phyloP scores from a whole-genome alignment of 1,140 invertebrate genomes.

The Dermatophagoides farinae region DNA sequence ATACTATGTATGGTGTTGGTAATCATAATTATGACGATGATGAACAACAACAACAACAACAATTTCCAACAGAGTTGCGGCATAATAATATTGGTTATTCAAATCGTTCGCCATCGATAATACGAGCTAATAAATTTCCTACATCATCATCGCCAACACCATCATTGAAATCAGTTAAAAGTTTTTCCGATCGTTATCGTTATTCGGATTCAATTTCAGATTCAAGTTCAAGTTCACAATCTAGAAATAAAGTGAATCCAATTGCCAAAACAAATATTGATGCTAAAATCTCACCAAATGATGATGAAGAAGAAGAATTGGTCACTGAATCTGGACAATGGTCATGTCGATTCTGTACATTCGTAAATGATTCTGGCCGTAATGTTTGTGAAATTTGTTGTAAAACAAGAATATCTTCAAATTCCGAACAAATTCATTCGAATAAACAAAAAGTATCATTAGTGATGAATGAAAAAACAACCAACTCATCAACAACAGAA shows the following conservation, averaged over 20 bases:
- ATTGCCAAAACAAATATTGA: background rate
- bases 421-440: background rate
- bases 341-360: constrained; percentile 12
- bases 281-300: no score
- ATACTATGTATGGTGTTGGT: background rate
- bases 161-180: background rate
- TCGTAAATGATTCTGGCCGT: background rate
- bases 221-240: background rate
- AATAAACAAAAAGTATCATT: background rate
- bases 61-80: no score
- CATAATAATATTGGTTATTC: background rate
- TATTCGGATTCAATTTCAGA: background rate
- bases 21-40: background rate
- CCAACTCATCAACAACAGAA: background rate
- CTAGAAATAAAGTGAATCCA: background rate
- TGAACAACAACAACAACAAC: no score
- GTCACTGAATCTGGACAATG: background rate
- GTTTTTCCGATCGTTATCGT: background rate
- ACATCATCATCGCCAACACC: background rate
- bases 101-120: background rate
- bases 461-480: background rate
- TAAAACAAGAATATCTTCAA: background rate
- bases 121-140: background rate
- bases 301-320: background rate
- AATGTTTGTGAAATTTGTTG: constrained; percentile 14